Percentiles rank a stretch among this genome's conserved stretches.
These are phyloP conservation scores for Datnioides undecimradiatus DNA, from an alignment of 2,113 vertebrate genomes.

Conservation along the genomic window DNA sequence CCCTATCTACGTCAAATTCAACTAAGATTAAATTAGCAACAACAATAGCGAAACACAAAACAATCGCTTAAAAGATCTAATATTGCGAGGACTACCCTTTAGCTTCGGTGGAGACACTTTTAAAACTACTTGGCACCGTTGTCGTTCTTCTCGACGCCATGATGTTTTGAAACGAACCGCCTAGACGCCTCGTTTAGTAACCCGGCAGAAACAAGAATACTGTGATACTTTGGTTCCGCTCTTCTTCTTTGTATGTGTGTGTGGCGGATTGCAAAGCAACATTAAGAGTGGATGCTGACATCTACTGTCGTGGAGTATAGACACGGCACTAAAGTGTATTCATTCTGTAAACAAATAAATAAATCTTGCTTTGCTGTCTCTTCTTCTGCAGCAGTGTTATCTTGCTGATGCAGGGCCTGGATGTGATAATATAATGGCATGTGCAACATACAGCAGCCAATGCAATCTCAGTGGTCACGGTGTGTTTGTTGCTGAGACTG, in stretches of 20 bases:
- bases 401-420: not conserved
- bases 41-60: fast-evolving
- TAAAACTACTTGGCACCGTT: conserved; percentile 10
- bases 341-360: not conserved
- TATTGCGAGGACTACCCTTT: conserved; percentile 37
- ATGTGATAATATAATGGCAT: not conserved
- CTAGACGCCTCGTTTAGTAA: not conserved
- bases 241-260: not conserved
- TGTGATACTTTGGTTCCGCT: conserved; percentile 19
- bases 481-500: not conserved
- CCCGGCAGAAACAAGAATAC: conserved; percentile 49
- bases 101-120: conserved; percentile 15
- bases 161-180: conserved; percentile 67
- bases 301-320: not conserved
- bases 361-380: no score
- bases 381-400: not conserved
- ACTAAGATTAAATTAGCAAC: not conserved
- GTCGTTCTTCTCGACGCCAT: conserved; percentile 76
- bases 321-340: not conserved
- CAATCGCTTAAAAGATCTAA: fast-evolving
- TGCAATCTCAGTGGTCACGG: not conserved
- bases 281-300: not conserved
- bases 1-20: not conserved
- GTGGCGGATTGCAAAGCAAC: not conserved
- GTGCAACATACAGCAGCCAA: not conserved